Evolutionary conservation across 2,888 invertebrate species (phyloP), one percentile per base, ranked within the genome.

Genomic region (Drosophila subquinaria): DNA sequence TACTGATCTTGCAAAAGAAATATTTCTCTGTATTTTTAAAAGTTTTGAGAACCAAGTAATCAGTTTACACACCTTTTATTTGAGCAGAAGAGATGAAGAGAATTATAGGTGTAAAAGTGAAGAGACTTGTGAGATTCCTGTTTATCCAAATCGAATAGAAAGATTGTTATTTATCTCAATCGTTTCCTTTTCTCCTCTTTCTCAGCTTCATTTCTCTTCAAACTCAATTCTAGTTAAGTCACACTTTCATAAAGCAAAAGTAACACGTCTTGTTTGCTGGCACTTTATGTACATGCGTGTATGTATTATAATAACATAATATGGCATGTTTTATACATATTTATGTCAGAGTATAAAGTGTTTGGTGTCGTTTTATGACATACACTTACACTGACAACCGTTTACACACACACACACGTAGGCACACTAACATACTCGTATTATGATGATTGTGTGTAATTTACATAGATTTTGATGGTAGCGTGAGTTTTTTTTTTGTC

Each of bases 361-460:
- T 73, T 82, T 66, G 71, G 65, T 85, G 80, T 72, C 73, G 82
- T 60, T 74, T 84, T 70, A 75, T 73, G 76, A 52, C 73, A 86
- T 20, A 69, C 62, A 33, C 42, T 63, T 27, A 45, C 45, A 57
- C 33, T 61, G 64, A 38, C 17, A 42, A 67, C 56, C 51, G 67
- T 53, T 27, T 47, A 53, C 35, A 61, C 38, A 61, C 38, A 66
- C 30, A 40, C 23, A 63, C 42, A 61, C 66, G 36, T 36, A 69
- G 71, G 36, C 42, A 47, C 69, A 73, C 70, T 57, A 69, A 42
- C 69, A 71, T 27, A 79, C 27, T 27, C 27, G 27, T 77, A 79
- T 74, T 66, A 83, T 74, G 78, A 71, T 86, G 81, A 82, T 83
- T 86, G 84, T 73, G 68, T 81, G 89, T 86, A 88, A 88, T 84